Conservation (phyloP, 1,140 invertebrate species). For the Dinothrombium tinctorium region DNA sequence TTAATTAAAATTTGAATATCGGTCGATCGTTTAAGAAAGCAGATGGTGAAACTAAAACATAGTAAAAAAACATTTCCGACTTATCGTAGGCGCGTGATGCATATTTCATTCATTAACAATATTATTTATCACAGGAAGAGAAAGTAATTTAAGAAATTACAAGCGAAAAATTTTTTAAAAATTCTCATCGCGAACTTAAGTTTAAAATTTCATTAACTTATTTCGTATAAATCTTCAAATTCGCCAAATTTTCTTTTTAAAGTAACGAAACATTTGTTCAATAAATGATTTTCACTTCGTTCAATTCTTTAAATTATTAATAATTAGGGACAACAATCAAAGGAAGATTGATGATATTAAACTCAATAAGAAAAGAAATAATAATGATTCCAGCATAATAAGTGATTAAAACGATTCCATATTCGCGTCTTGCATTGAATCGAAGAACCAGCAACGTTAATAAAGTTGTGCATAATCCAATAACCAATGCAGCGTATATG, state of each 20-base stretch:
- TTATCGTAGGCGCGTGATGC: too few species aligned
- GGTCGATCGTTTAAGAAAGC: too few species aligned
- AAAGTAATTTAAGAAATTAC: background rate
- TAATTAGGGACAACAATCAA: background rate
- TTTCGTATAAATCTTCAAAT: too few species aligned
- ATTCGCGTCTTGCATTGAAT: conserved; percentile 18
- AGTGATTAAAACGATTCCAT: conserved; percentile 11
- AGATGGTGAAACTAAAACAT: too few species aligned
- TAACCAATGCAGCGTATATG: conserved; percentile 21
- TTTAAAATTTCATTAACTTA: too few species aligned
- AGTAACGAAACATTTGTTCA: background rate
- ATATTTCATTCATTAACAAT: too few species aligned
- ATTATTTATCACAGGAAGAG: too few species aligned
- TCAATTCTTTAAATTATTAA: background rate
- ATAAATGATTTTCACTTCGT: background rate
- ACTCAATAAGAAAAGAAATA: conserved; percentile 11
- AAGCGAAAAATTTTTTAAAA: too few species aligned
- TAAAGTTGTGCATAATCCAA: conserved; percentile 23
- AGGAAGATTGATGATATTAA: background rate
- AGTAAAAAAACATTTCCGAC: too few species aligned
- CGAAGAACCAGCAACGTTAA: conserved; percentile 17
- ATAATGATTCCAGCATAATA: conserved; percentile 11
- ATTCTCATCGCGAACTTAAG: too few species aligned
- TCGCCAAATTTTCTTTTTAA: too few species aligned
- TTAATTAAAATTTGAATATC: too few species aligned